Evolutionary conservation across 23 tunicate species (phyloP).

Genomic region (Styela clava): DNA sequence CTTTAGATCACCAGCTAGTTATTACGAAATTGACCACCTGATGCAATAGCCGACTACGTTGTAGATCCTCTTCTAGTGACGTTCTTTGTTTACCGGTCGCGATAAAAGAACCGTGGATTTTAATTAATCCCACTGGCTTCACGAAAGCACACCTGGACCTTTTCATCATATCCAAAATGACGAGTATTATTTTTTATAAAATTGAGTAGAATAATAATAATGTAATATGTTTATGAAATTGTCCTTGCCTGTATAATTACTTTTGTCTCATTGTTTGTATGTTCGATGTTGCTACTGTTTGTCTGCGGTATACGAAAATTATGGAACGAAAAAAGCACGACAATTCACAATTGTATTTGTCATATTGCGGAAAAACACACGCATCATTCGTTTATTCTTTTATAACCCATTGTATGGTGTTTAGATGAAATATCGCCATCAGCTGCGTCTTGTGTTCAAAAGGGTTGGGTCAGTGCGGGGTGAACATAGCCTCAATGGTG

Average conservation of each 20-base stretch:
- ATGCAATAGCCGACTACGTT: background rate
- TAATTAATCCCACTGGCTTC: conserved; percentile 6
- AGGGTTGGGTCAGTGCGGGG: background rate
- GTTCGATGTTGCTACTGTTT: too few relatives aligned
- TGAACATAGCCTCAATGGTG: background rate
- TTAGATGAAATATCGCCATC: background rate
- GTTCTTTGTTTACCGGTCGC: conserved; percentile 5
- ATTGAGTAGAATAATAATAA: too few relatives aligned
- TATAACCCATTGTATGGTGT: background rate
- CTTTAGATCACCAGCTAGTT: too few relatives aligned
- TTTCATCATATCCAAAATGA: too few relatives aligned
- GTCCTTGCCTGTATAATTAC: background rate
- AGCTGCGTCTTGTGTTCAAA: background rate
- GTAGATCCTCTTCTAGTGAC: background rate
- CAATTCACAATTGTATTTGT: too few relatives aligned
- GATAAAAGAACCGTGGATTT: background rate
- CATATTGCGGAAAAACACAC: background rate
- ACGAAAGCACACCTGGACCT: conserved; percentile 1
- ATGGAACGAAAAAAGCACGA: too few relatives aligned
- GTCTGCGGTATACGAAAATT: too few relatives aligned
- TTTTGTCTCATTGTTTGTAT: background rate
- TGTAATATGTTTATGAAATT: background rate
- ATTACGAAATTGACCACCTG: conserved; percentile 7
- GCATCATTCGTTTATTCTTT: background rate
- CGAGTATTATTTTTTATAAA: too few relatives aligned